Evolutionary conservation across 2,113 vertebrate genomes (phyloP), one percentile per base, ranked within the genome.

Genomic region (Megaleporinus macrocephalus): DNA sequence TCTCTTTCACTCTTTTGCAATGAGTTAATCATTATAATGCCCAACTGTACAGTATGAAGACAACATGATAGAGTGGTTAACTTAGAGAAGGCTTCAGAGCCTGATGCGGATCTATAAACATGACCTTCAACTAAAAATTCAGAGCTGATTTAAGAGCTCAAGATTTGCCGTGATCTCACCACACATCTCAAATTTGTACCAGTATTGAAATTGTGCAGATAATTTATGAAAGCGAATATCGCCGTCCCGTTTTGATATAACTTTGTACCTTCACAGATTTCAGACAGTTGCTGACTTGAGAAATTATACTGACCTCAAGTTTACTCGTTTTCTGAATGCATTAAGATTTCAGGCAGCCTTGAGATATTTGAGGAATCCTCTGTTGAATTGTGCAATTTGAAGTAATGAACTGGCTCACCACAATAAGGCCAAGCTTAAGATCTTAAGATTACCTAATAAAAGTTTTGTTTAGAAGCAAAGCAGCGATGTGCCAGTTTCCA

Each of bases 1-100:
- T 18, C 49, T 24, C 30, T 27, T 30, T 51, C 69, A 51, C 59
- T 30, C 13, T 61, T 30, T 65, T 18, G 16, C 27, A 68, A 12
- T 20, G 44, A n/a, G 30, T 66, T 73, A 74, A 49, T 30, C 41
- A n/a, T 80, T 65, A 55, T 22, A 49, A 36, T 41, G 29, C 24
- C 70, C 65, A 74, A 66, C 18, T 7, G 53, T 55, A 41, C 16
- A 20, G 33, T 16, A 16, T 4, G 27, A 30, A 63, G 29, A 33
- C 4, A 16, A 69, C 30, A 33, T 69, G 20, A 36, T 41, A 12
- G 27, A 41, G 65, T 20, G 65, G 33, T 66, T 15, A 33, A 33
- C 27, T 15, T 65, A 66, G 20, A 65, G 12, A 18, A 65, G 18
- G 9, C 62, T 13, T 63, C 61, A 36, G 65, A 20, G 2, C 6